Evolutionary conservation across 2,113 vertebrate species (phyloP), one percentile per base, ranked within the genome.

Genomic region (Pterocles orientalis): DNA sequence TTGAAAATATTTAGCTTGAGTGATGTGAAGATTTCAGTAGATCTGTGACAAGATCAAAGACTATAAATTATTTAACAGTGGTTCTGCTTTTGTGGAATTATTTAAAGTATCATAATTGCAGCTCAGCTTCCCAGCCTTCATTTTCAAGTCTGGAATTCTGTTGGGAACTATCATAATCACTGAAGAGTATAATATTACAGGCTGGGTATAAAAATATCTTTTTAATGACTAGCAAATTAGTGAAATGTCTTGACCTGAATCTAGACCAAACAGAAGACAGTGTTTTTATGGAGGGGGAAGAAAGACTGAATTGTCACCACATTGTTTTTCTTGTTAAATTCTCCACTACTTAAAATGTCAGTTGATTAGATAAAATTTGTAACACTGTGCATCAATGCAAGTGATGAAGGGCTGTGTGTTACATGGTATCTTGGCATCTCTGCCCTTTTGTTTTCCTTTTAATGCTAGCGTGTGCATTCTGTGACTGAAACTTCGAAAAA

Each of bases 51-150:
- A 98, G 98, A 98, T 98, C 97, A 98, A 98, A 98, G 98, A 96
- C 97, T 97, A 97, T 98, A 97, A 98, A 98, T 99, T 98, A 98
- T 99, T 98, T 98, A 98, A 98, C 98, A 98, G 98, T 95, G 96
- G 98, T 98, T 98, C 98, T 98, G 98, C 98, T 99, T 98, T 99
- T 98, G 98, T 98, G 98, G 98, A 99, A 99, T 99, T 99, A 99
- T 98, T 99, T 98, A 98, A 99, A 99, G 98, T 98, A 98, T 98
- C 97, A 97, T 99, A 99, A 99, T 99, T 99, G 98, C 97, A 98
- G 97, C 97, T 98, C 96, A 93, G 97, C 97, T 98, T 98, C 97
- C 97, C 96, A 96, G 98, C 97, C 98, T 98, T 98, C 97, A 97
- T 98, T 98, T 98, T 97, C 92, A 93, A 98, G 98, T 96, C 97